These are phyloP conservation scores for Autographa pulchrina DNA, from an alignment of 2,888 invertebrate genomes.

Conservation along the genomic window DNA sequence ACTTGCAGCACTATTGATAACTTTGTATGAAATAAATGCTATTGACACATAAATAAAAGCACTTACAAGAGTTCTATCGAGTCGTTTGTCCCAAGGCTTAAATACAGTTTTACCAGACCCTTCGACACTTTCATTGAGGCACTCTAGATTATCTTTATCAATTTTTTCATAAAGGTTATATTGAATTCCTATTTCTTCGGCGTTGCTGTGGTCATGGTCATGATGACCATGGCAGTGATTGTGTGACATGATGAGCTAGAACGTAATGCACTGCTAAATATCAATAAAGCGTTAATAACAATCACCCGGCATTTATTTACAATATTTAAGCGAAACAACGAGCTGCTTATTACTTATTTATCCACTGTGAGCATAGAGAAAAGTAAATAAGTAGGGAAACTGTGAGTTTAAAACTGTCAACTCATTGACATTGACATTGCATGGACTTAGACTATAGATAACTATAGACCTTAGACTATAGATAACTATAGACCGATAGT, in stretches of 20 bases:
- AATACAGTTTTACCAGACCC: slow-evolving; percentile 97
- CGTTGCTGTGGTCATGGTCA: slow-evolving; percentile 89
- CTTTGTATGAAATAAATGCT: background rate
- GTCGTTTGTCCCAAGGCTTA: slow-evolving; percentile 96
- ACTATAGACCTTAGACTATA: no score
- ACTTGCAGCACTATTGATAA: background rate
- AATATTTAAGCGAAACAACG: background rate
- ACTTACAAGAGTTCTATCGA: slow-evolving; percentile 93
- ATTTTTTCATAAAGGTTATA: slow-evolving; percentile 97
- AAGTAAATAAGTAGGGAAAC: no score
- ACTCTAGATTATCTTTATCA: slow-evolving; percentile 95
- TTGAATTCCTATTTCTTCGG: slow-evolving; percentile 93
- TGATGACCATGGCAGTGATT: slow-evolving; percentile 90
- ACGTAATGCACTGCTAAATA: background rate
- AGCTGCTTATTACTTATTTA: no score
- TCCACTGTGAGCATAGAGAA: no score
- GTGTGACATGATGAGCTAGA: slow-evolving; percentile 82
- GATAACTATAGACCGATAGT: no score
- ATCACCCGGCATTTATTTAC: slow-evolving; percentile 5
- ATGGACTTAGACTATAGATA: background rate
- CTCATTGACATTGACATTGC: background rate
- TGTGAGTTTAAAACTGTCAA: background rate
- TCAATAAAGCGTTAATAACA: background rate
- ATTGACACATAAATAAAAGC: background rate
- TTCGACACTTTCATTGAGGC: slow-evolving; percentile 96